These are phyloP conservation scores for Limonius californicus DNA, from an alignment of 1,140 invertebrate genomes.

Conservation along the genomic window DNA sequence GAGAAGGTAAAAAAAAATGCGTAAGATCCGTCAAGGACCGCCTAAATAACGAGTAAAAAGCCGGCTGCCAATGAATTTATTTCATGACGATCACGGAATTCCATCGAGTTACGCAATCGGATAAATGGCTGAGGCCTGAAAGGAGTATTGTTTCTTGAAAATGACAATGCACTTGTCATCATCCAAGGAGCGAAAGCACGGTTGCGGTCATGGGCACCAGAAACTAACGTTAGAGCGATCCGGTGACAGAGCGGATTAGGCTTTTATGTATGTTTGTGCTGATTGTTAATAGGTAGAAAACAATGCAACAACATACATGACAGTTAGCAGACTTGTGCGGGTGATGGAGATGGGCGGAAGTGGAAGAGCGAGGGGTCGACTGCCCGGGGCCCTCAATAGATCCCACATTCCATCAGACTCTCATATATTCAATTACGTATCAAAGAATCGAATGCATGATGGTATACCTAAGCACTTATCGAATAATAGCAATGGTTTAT, in stretches of 20 bases:
- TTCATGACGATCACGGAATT: not conserved
- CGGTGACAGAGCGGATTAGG: not conserved
- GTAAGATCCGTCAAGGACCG: not conserved
- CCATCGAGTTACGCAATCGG: not conserved
- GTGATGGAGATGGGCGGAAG: not conserved
- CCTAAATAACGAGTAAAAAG: not conserved
- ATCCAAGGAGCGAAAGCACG: not conserved
- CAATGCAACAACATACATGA: not conserved
- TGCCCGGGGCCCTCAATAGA: not conserved
- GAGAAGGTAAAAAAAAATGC: not conserved
- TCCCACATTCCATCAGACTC: constrained; percentile 9
- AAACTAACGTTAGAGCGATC: not conserved
- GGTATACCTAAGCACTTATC: constrained; percentile 4
- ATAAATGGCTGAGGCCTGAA: not conserved
- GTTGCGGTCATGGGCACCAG: not conserved
- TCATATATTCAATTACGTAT: constrained; percentile 12
- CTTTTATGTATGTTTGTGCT: not conserved
- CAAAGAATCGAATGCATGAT: constrained; percentile 13
- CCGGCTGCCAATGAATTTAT: not conserved
- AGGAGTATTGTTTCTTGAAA: not conserved
- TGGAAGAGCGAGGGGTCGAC: not conserved
- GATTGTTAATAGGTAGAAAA: not conserved
- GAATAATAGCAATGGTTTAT: constrained; percentile 12
- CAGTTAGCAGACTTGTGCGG: not conserved
- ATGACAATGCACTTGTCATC: constrained; percentile 7